Conservation (phyloP, 1,140 invertebrate genomes). For the Nasonia longicornis region DNA sequence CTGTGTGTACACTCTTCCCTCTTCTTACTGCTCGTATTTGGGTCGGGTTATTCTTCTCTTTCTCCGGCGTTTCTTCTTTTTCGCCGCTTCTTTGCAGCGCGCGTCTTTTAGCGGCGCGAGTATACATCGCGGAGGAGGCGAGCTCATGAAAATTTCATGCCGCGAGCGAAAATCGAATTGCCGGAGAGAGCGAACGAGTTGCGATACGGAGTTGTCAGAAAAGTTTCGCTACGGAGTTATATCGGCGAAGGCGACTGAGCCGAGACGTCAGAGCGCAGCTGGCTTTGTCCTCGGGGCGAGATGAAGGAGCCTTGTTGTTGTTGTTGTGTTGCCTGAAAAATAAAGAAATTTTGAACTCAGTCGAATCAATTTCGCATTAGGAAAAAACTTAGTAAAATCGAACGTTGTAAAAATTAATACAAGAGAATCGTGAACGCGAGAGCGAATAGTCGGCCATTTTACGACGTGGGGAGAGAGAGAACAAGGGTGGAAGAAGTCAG, state of each 20-base stretch:
- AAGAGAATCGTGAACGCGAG: background rate
- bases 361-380: too few species aligned
- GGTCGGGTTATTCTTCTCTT: slow-evolving; percentile 58
- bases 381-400: background rate
- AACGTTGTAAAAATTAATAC: background rate
- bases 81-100: background rate
- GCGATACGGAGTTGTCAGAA: slow-evolving; percentile 29
- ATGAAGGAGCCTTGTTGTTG: background rate
- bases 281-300: background rate
- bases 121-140: slow-evolving; percentile 43
- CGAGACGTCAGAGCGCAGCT: background rate
- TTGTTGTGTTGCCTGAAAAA: background rate
- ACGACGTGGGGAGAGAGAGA: background rate
- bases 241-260: background rate
- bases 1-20: background rate
- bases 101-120: slow-evolving; percentile 35
- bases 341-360: background rate
- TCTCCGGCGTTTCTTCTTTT: slow-evolving; percentile 42
- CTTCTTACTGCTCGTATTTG: slow-evolving; percentile 58
- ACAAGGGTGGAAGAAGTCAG: slow-evolving; percentile 40
- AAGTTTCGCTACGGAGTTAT: slow-evolving; percentile 30
- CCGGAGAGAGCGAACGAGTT: background rate
- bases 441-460: slow-evolving; percentile 43
- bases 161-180: slow-evolving; percentile 56
- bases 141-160: slow-evolving; percentile 66